Base-by-base conservation (phyloP, 2,797 vertebrate species). In the Lagodon rhomboides region DNA sequence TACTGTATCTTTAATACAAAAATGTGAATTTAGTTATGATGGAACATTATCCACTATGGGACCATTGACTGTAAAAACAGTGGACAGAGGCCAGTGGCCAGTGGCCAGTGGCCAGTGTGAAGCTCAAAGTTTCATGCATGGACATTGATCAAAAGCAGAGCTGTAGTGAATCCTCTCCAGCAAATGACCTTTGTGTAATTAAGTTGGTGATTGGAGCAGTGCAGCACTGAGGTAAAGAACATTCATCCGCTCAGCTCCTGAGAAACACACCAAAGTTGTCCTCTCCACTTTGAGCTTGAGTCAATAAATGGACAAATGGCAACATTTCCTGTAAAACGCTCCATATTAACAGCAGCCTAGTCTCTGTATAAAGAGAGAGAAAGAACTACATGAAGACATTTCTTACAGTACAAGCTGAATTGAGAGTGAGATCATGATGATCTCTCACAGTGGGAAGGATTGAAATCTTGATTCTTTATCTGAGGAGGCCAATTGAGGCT, bases 141-240 rank as follows among this genome's bases (percentile, higher is more conserved):
- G 61, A 58, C 80, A 84, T 82, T 63, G 20, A 84, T 91, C 80
- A 77, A 73, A 80, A 71, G 65, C 80, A 44, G 34, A 16, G 10
- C 72, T 54, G 73, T 23, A 30, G 77, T 44, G 62, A 67, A 77
- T 61, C 77, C 50, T 50, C 59, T 44, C 5, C 18, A 65, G 66
- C 69, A 70, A 74, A 85, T 67, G 75, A 80, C 62, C n/a, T 66
- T 61, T 73, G 59, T 84, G 85, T 87, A 85, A 90, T 87, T 85
- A 82, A 23, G 46, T 67, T 27, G 79, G 73, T 77, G 84, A 85
- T 81, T 77, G 84, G 72, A 88, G 79, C 69, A 8, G 75, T 15
- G 15, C 78, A 56, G 73, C 72, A 46, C 62, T 0, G 70, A n/a
- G 51, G 58, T 58, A 61, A 59, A 38, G 62, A 65, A 53, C 85